Base-by-base conservation (phyloP, 2,888 invertebrate genomes). In the Rhamnusium bicolor region DNA sequence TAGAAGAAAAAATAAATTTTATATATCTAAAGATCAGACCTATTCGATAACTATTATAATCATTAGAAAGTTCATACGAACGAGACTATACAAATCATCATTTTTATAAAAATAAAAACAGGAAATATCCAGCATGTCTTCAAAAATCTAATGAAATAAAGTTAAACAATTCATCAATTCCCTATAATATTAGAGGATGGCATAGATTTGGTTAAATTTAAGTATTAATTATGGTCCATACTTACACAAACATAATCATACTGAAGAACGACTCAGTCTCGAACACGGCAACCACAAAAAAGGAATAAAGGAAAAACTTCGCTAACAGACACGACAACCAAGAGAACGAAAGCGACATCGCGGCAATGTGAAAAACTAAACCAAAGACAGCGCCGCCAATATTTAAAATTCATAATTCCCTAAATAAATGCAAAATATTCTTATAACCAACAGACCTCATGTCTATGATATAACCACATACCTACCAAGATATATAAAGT, bases 1-100 rank as follows among this genome's bases (percentile, higher is more conserved):
- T n/a, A 12, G 40, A n/a, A 40, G 2, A 4, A n/a, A 40, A 24
- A 24, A 40, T 14, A 40, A n/a, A 40, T n/a, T n/a, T 12, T 40
- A 40, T 12, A 40, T 40, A 40, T 1, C 3, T n/a, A n/a, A 40
- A n/a, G 18, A 16, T 51, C 51, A 51, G 51, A 51, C 6, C 10
- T 18, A 51, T 19, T 16, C 10, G 19, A 51, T 19, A 19, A 18
- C 10, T 16, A 10, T n/a, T 51, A 51, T 51, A 51, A 51, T 51
- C 51, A 51, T 8, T 18, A 51, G 6, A 16, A 18, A n/a, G n/a
- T n/a, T 58, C 58, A 58, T 58, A 58, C 32, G 27, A 58, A 58
- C 32, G 32, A 29, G 27, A 32, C 24, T 24, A 18, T 18, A 1
- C 18, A 49, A 46, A 51, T 51, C 51, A 51, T 51, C 51, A 51